Base-by-base conservation (phyloP, 2,888 invertebrate species). In the Phengaris alcon region DNA sequence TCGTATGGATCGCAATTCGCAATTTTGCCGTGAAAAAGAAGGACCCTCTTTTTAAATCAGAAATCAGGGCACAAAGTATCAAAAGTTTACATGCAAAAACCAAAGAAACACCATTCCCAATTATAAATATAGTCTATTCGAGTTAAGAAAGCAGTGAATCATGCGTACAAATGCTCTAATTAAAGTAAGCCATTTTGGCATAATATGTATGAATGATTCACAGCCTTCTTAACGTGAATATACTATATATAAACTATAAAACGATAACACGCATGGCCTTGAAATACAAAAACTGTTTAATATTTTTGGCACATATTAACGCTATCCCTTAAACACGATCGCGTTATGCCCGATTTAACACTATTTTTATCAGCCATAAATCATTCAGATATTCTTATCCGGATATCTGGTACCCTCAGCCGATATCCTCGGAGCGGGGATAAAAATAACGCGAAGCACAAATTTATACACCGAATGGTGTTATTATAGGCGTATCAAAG, bases 311-410 rank as follows among this genome's bases (percentile, higher is more conserved):
- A 70, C 54, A 72, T 2, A 22, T 72, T 35, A 52, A 15, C 70
- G 54, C 54, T 72, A 54, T 54, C 5, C 54, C 54, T 35, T 35
- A 35, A 72, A 54, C 51, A 51, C 35, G 22, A 22, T 22, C 22
- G 22, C 54, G 5, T 52, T 54, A 54, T 35, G 72, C 52, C 6
- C 22, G 54, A 54, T 54, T 72, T 52, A 72, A 72, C 72, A 54
- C 15, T 72, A 54, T 72, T 72, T 54, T 35, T 35, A 72, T 35
- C 35, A 54, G 72, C 13, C 35, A 54, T 72, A 54, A 54, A 72
- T 72, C 72, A 72, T 13, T 52, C 22, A 7, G 52, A 54, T 72
- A 54, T 72, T 72, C 72, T 52, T 52, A 54, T 72, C 72, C 72
- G 72, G 72, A 72, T 54, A 35, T 52, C 54, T 72, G 72, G 54